phyloP scores from a whole-genome alignment of 2,888 invertebrate genomes.

The Nycteola revayana region DNA sequence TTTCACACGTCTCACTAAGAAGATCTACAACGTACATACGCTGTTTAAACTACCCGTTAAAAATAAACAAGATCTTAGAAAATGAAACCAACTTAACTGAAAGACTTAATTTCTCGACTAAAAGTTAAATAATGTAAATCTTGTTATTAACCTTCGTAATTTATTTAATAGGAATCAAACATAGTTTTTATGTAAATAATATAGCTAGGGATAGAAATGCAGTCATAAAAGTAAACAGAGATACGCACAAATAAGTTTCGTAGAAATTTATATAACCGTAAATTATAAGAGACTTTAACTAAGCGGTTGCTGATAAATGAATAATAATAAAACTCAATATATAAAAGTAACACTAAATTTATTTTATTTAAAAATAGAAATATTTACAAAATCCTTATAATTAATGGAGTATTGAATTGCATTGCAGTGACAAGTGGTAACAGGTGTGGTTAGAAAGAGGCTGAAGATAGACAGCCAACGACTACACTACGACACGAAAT shows the following conservation, averaged over 20 bases:
- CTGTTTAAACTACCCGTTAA: constrained; percentile 39
- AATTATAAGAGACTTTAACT: too few species aligned
- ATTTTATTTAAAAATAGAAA: constrained; percentile 47
- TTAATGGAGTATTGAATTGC: constrained; percentile 76
- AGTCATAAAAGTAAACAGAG: too few species aligned
- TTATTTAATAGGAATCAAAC: too few species aligned
- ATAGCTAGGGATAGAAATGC: too few species aligned
- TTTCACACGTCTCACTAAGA: constrained; percentile 68
- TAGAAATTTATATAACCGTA: too few species aligned
- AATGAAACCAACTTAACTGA: too few species aligned
- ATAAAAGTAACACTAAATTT: constrained; percentile 48
- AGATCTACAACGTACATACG: constrained; percentile 60
- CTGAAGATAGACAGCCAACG: constrained; percentile 31
- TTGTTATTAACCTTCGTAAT: too few species aligned
- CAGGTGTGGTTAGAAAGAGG: constrained; percentile 44
- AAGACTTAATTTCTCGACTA: too few species aligned
- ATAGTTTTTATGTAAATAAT: too few species aligned
- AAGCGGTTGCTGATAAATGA: too few species aligned
- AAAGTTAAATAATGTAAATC: too few species aligned
- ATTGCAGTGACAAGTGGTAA: constrained; percentile 61
- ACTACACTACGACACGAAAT: constrained; percentile 52
- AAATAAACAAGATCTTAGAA: constrained; percentile 13
- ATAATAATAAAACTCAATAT: constrained; percentile 32
- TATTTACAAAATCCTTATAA: constrained; percentile 73
- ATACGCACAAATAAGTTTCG: too few species aligned